Evolutionary conservation across 2,888 invertebrate species (phyloP), one percentile per base, ranked within the genome.

Genomic region (Leucania comma): DNA sequence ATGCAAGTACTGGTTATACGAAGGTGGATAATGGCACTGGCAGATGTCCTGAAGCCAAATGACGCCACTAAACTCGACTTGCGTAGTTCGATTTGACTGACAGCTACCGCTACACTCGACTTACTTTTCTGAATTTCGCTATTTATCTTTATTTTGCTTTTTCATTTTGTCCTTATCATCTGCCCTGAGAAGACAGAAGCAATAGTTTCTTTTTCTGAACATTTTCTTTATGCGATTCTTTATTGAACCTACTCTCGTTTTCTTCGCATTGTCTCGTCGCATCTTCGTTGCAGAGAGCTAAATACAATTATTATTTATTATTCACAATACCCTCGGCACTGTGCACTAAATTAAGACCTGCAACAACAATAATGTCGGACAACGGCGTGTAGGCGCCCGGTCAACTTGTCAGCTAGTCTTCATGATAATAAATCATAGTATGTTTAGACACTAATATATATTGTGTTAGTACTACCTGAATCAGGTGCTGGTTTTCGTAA

Each of bases 11-110:
- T 90, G 86, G 14, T 75, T 86, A 46, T 80, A 91, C 0, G 88
- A 86, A 0, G 92, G 92, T 3, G 93, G 92, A 42, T 87, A 91
- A 12, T 74, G 84, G 64, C 92, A 93, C 0, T 74, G 26, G 66
- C 91, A 91, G 8, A 29, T 54, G 1, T 77, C 78, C 1, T 73
- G 70, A 53, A 26, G 6, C 53, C 26, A 14, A 53, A 26, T 53
- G 50, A 24, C 24, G 53, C 17, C 17, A 8, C 29, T 51, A 38
- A 9, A 29, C 26, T 24, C 17, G 26, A 53, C 24, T 26, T 53
- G 8, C 24, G 53, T 26, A 8, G 24, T 53, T 26, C 53, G 14
- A 14, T 2, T 51, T 51, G 14, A 3, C 14, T 24, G 24, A 51
- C 50, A 12, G n/a, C n/a, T n/a, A n/a, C n/a, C n/a, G 22, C 50